These are phyloP conservation scores for Armadillidium nasatum DNA, from an alignment of 1,140 invertebrate species.

Conservation along the genomic window DNA sequence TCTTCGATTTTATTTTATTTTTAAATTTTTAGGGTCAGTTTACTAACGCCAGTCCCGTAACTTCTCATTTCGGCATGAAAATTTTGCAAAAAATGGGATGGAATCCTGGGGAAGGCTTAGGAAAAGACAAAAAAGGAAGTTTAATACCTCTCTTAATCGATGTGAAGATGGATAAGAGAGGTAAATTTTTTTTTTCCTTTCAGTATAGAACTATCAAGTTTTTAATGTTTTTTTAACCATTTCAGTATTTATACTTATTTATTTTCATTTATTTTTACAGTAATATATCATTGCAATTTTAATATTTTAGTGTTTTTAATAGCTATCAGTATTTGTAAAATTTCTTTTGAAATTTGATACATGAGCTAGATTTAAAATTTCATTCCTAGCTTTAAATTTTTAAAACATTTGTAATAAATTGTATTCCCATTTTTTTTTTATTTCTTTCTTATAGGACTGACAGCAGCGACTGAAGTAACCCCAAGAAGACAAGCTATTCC, in stretches of 20 bases:
- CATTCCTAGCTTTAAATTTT: no score
- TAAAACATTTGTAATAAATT: no score
- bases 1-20: no score
- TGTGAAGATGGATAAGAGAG: constrained; percentile 90
- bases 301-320: no score
- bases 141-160: constrained; percentile 81
- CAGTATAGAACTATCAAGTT: no score
- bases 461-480: constrained; percentile 41
- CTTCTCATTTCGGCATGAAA: constrained; percentile 90
- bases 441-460: constrained; percentile 30
- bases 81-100: constrained; percentile 97
- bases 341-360: no score
- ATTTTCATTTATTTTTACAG: neutral
- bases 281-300: no score
- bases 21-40: constrained; percentile 21
- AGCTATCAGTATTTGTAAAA: no score
- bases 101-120: constrained; percentile 89
- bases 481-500: constrained; percentile 39
- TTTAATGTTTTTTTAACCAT: neutral
- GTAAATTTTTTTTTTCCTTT: constrained; percentile 50
- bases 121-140: constrained; percentile 87
- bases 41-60: constrained; percentile 54
- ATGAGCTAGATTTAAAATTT: no score
- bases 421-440: neutral
- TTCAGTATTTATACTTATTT: neutral